Percentiles rank a stretch among this genome's conserved stretches.
Evolutionary conservation across 2,797 vertebrate species (phyloP).

Genomic region (Melanogrammus aeglefinus): DNA sequence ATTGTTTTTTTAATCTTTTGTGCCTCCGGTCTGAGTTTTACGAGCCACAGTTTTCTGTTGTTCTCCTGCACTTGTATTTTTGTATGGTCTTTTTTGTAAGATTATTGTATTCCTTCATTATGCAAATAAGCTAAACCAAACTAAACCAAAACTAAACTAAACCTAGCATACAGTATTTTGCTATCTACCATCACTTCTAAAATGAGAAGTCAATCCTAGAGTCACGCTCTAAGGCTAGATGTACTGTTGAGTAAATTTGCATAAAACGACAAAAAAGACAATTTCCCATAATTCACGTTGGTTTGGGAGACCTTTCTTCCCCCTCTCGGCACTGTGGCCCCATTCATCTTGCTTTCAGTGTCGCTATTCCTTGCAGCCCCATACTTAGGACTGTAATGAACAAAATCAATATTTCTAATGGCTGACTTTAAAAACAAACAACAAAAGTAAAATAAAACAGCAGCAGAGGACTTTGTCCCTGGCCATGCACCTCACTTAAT

Average conservation of each 20-base stretch:
- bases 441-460: conserved; percentile 47
- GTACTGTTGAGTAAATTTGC: neutral
- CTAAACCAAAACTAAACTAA: neutral
- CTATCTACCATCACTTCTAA: neutral
- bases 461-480: conserved; percentile 30
- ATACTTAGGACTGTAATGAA: conserved; percentile 16
- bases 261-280: neutral
- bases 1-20: too few species aligned
- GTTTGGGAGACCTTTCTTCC: neutral
- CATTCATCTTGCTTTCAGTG: conserved; percentile 2
- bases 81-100: neutral
- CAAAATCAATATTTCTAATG: conserved; percentile 30
- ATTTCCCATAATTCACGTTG: neutral
- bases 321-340: neutral
- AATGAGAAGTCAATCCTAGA: neutral
- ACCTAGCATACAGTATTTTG: neutral
- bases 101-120: neutral
- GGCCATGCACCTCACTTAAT: neutral
- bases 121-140: neutral
- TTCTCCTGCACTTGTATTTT: neutral
- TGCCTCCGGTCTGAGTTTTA: neutral
- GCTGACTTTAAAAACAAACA: conserved; percentile 35
- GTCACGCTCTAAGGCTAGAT: neutral
- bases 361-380: neutral
- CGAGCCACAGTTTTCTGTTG: neutral